Conservation (phyloP, 1,140 invertebrate genomes). For the Brachionus calyciflorus region DNA sequence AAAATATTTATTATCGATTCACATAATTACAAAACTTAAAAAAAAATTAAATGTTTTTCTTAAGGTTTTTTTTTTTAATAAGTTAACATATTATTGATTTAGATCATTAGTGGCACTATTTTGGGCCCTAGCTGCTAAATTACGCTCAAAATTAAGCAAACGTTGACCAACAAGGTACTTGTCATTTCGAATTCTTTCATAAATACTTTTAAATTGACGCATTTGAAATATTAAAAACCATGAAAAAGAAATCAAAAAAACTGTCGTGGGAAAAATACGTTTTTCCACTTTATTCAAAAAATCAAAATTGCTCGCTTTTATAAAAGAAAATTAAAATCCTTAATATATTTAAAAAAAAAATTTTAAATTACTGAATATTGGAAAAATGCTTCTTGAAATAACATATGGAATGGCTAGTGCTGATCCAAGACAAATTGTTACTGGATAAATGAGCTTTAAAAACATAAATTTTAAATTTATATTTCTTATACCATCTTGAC, state of each 20-base stretch:
- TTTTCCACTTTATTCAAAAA: constrained; percentile 74
- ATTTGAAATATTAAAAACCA: constrained; percentile 75
- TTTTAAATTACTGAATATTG: constrained; percentile 67
- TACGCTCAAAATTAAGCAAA: constrained; percentile 83
- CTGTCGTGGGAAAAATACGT: constrained; percentile 83
- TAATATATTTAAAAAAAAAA: background rate
- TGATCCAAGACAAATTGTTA: constrained; percentile 80
- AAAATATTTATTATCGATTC: too few relatives aligned
- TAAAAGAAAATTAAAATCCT: constrained; percentile 37
- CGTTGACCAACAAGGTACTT: constrained; percentile 90
- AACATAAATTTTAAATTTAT: constrained; percentile 86
- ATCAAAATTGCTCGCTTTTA: constrained; percentile 68
- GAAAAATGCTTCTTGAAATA: constrained; percentile 74
- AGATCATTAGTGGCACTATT: background rate
- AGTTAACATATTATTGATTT: background rate
- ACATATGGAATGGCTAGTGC: constrained; percentile 84
- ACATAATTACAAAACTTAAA: background rate
- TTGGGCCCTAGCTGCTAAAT: background rate
- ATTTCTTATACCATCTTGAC: constrained; percentile 81
- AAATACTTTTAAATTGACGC: constrained; percentile 84
- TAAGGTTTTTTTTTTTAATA: too few relatives aligned
- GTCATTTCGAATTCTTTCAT: constrained; percentile 98
- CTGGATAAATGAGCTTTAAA: constrained; percentile 77
- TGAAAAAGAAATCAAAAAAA: constrained; percentile 69
- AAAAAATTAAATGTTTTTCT: background rate